phyloP scores from a whole-genome alignment of 53 echinoderm and acorn worm genomes.

The Paracentrotus lividus region DNA sequence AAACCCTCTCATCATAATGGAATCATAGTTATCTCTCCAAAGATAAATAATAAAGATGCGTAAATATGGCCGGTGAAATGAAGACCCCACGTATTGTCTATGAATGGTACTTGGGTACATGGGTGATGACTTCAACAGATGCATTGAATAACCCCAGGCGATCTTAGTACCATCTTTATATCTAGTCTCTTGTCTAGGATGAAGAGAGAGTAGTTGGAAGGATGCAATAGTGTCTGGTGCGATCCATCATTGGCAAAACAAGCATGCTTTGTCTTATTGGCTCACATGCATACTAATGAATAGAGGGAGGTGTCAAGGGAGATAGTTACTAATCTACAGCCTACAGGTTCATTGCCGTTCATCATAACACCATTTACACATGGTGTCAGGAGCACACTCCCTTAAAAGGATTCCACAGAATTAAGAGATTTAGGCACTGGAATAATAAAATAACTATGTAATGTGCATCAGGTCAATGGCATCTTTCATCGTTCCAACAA shows the following conservation, averaged over 20 bases:
- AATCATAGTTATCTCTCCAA: slow-evolving; percentile 47
- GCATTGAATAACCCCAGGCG: slow-evolving; percentile 40
- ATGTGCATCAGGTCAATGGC: background rate
- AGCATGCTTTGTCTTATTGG: slow-evolving; percentile 51
- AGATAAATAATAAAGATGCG: slow-evolving; percentile 31
- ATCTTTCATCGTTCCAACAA: too few species aligned
- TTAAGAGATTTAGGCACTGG: background rate
- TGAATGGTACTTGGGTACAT: slow-evolving; percentile 5
- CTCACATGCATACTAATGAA: slow-evolving; percentile 32
- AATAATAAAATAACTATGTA: background rate
- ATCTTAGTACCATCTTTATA: slow-evolving; percentile 37
- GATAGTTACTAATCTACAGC: slow-evolving; percentile 7
- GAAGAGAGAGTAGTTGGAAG: background rate
- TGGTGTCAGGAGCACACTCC: slow-evolving; percentile 21
- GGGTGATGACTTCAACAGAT: slow-evolving; percentile 44
- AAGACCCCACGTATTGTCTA: slow-evolving; percentile 40
- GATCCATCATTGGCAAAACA: slow-evolving; percentile 55
- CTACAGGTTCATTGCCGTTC: background rate
- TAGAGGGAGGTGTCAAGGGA: slow-evolving; percentile 14
- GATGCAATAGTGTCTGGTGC: background rate
- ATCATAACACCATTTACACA: slow-evolving; percentile 29
- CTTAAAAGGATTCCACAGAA: background rate
- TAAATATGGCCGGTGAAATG: slow-evolving; percentile 55
- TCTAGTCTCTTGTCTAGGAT: too few species aligned
- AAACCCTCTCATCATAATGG: slow-evolving; percentile 63